Evolutionary conservation across 2,797 vertebrate genomes (phyloP).

Genomic region (Streptopelia turtur): DNA sequence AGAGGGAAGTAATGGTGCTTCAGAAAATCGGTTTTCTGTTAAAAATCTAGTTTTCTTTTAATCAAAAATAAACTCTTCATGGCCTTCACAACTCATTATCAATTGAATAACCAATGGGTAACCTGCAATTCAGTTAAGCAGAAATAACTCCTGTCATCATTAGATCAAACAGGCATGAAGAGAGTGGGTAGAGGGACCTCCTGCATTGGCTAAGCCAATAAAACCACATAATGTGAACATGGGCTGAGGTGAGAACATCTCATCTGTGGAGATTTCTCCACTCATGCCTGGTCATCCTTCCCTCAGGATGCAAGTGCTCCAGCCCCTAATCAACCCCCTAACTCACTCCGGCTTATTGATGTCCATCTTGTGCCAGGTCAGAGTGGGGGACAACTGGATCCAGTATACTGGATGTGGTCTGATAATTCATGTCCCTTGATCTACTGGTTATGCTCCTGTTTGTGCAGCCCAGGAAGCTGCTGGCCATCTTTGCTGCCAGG

Average conservation of each 20-base stretch:
- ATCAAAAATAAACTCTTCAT: neutral
- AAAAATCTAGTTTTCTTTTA: neutral
- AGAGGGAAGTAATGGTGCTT: neutral
- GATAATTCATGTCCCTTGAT: fast-evolving
- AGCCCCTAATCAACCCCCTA: neutral
- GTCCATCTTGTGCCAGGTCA: neutral
- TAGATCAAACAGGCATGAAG: neutral
- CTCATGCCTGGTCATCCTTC: neutral
- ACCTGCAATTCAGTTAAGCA: neutral
- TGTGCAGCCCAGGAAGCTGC: neutral
- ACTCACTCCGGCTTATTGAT: neutral
- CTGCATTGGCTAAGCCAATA: neutral
- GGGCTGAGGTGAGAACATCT: neutral
- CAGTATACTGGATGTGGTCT: neutral
- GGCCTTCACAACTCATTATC: neutral
- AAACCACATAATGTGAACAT: neutral
- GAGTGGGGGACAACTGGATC: neutral
- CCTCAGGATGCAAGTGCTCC: fast-evolving
- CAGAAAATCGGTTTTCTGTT: neutral
- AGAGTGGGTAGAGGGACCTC: neutral
- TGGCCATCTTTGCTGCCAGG: neutral
- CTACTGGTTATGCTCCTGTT: neutral
- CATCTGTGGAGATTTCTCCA: neutral
- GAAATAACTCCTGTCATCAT: neutral
- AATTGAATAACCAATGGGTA: neutral